Base-by-base conservation (phyloP, 2,888 invertebrate genomes). In the Galeopsomyia nigrocyanea region DNA sequence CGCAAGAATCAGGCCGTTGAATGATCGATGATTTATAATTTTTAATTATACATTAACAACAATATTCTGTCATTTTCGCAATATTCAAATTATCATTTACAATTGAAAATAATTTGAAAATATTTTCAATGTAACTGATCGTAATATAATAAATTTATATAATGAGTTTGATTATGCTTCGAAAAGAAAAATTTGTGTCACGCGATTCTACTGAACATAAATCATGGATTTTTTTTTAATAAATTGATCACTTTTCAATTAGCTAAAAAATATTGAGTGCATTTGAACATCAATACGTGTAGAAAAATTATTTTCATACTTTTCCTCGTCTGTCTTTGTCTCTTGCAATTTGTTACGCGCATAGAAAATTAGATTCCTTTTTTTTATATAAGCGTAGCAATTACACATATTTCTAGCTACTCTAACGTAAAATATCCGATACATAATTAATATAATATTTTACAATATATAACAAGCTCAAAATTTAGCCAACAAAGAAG, bases 221-320 rank as follows among this genome's bases (percentile, higher is more conserved):
- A 16, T 53, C 26, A 19, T 55, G 39, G 17, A n/a, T 9, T 39
- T 46, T 39, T 21, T 53, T 61, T 68, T 31, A 31, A 68, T 19
- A 60, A 21, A 50, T 55, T 61, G 16, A 50, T 13, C 26, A 58
- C 19, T 6, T 14, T 70, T 50, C 6, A 63, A 67, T 17, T 68
- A 64, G 50, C 22, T 69, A 71, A 58, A 73, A 75, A 74, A 68
- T 75, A 77, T 69, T 65, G 68, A 77, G 67, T 72, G 61, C 57
- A 73, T 70, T 74, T 64, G 17, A 50, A 76, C 46, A 50, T 65
- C 56, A 63, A 60, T 62, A 55, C 51, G 53, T 62, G 47, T 74
- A 73, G 47, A 57, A 69, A 70, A 68, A 58, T 58, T 39, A n/a
- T 60, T 56, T 19, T 56, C 22, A 6, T 21, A 55, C 10, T 14